These are phyloP conservation scores for Trichechus manatus DNA, from an alignment of 2,113 vertebrate species.

Conservation along the genomic window DNA sequence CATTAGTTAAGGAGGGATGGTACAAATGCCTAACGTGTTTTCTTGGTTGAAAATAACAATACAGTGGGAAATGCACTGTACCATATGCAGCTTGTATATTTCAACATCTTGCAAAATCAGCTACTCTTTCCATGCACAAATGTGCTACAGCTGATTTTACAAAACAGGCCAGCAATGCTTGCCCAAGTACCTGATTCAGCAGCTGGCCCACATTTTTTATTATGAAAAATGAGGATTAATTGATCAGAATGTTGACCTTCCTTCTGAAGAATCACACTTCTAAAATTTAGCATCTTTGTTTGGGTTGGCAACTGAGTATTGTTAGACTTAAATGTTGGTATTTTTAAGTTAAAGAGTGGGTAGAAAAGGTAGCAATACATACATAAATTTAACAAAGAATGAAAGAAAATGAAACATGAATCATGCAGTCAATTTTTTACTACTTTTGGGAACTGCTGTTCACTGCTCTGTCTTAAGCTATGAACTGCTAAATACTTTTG, in stretches of 20 bases:
- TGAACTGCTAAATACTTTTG: slow-evolving; percentile 39
- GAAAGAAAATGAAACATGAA: not conserved
- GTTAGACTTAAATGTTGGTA: slow-evolving; percentile 15
- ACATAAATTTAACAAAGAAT: not conserved
- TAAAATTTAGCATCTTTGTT: slow-evolving; percentile 65
- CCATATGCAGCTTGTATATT: slow-evolving; percentile 75
- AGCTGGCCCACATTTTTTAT: slow-evolving; percentile 80
- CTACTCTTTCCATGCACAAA: slow-evolving; percentile 78
- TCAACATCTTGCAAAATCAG: slow-evolving; percentile 83
- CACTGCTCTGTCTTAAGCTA: slow-evolving; percentile 27
- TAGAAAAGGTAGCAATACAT: slow-evolving; percentile 13
- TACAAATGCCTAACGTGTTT: slow-evolving; percentile 62
- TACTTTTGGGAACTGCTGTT: not conserved
- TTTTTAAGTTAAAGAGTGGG: slow-evolving; percentile 64
- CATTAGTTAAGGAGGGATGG: slow-evolving; percentile 5
- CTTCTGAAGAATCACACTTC: slow-evolving; percentile 56
- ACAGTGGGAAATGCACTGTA: slow-evolving; percentile 56
- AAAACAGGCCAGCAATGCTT: slow-evolving; percentile 79
- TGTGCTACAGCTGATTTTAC: slow-evolving; percentile 83
- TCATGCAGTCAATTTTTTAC: not conserved
- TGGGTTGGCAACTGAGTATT: not conserved
- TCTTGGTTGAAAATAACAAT: slow-evolving; percentile 74
- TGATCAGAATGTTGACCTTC: slow-evolving; percentile 79
- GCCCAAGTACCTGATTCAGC: slow-evolving; percentile 82
- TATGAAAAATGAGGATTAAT: slow-evolving; percentile 82